Percentiles rank a stretch among this genome's conserved stretches.
Evolutionary conservation across 1,140 invertebrate genomes (phyloP).

Genomic region (Trissolcus basalis): DNA sequence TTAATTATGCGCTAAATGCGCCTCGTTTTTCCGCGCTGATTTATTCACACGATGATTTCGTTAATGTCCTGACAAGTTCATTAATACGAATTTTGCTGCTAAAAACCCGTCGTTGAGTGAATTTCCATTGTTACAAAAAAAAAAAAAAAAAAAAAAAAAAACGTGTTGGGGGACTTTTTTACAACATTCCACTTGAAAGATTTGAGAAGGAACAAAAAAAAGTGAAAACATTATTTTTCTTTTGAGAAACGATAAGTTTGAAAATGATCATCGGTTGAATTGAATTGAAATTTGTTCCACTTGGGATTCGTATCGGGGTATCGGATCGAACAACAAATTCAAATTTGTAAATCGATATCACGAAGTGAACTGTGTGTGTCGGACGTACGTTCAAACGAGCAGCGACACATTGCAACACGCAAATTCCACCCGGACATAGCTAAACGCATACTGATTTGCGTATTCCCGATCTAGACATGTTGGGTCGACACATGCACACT

Average conservation of each 20-base stretch:
- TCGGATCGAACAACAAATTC: constrained; percentile 7
- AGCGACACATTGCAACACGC: constrained; percentile 28
- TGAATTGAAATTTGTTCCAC: too few relatives aligned
- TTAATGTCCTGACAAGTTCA: constrained; percentile 51
- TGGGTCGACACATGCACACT: constrained; percentile 27
- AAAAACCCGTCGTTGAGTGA: constrained; percentile 8
- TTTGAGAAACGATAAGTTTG: too few relatives aligned
- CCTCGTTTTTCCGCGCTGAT: constrained; percentile 34
- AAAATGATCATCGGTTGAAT: too few relatives aligned
- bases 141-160: too few relatives aligned
- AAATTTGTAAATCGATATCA: constrained; percentile 34
- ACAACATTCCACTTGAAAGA: too few relatives aligned
- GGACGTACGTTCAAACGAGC: constrained; percentile 23
- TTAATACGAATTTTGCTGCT: constrained; percentile 32
- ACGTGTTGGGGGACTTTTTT: too few relatives aligned
- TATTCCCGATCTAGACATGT: constrained; percentile 43
- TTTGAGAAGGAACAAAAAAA: too few relatives aligned
- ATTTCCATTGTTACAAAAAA: constrained; percentile 3
- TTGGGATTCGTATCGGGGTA: too few relatives aligned
- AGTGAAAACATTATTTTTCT: too few relatives aligned
- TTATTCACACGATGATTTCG: constrained; percentile 55
- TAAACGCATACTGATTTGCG: constrained; percentile 57
- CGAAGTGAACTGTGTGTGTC: constrained; percentile 25
- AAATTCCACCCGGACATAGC: constrained; percentile 43
- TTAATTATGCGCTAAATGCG: constrained; percentile 47